These are phyloP conservation scores for Istiophorus platypterus DNA, from an alignment of 2,113 vertebrate genomes.

Conservation along the genomic window DNA sequence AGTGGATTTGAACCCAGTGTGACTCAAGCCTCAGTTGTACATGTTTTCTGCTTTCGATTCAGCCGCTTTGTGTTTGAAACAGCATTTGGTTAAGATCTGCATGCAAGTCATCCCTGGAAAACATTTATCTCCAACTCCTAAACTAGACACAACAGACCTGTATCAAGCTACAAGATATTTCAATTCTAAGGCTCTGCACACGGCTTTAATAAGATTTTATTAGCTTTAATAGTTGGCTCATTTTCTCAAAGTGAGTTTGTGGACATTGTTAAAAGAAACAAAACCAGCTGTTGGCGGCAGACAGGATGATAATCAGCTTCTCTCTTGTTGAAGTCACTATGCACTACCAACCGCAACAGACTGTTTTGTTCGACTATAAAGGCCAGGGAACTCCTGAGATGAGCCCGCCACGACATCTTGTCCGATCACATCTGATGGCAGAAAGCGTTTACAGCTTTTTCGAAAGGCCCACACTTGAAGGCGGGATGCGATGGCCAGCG, in stretches of 20 bases:
- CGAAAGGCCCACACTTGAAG: too few species aligned
- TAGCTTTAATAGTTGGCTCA: background rate
- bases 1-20: too few species aligned
- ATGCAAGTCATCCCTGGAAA: too few species aligned
- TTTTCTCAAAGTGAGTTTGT: background rate
- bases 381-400: background rate
- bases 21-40: background rate
- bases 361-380: background rate
- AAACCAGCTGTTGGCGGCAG: background rate
- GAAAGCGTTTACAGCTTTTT: too few species aligned
- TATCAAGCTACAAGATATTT: background rate
- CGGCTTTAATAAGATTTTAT: background rate
- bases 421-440: background rate
- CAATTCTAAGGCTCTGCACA: too few species aligned
- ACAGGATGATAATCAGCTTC: background rate
- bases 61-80: too few species aligned
- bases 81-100: too few species aligned
- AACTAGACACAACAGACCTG: too few species aligned
- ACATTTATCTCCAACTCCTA: too few species aligned
- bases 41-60: background rate
- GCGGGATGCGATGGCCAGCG: too few species aligned
- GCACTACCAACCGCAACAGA: too few species aligned
- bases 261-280: background rate
- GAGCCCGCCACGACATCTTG: background rate
- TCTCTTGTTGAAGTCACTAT: background rate